Percentiles rank a stretch among this genome's conserved stretches.
phyloP scores from a whole-genome alignment of 2,797 vertebrate species.

The Hafferia zeledoni region DNA sequence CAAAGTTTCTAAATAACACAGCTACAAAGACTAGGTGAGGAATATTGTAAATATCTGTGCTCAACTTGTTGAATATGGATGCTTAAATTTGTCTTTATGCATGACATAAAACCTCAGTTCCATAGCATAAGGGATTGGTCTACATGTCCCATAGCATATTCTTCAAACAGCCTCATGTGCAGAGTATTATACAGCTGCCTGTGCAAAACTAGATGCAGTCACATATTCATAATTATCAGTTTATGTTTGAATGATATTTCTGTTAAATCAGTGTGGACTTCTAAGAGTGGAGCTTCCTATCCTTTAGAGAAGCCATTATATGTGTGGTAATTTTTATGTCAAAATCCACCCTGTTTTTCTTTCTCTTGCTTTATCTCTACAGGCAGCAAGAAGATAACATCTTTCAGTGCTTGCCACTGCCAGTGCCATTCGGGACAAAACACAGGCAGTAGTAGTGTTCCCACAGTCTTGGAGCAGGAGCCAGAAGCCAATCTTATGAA shows the following conservation, averaged over 20 bases:
- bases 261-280: not conserved
- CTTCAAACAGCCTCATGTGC: not conserved
- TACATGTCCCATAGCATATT: not conserved
- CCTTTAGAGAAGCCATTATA: not conserved
- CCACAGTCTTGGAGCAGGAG: not conserved
- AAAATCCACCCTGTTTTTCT: not conserved
- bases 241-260: not conserved
- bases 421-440: not conserved
- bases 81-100: not conserved
- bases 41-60: not conserved
- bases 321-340: not conserved
- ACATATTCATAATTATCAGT: not conserved
- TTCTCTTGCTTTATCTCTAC: not conserved
- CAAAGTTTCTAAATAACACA: not conserved
- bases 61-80: not conserved
- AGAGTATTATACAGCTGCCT: not conserved
- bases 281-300: not conserved
- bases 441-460: not conserved
- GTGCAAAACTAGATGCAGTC: not conserved
- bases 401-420: not conserved
- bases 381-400: not conserved
- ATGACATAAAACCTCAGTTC: not conserved
- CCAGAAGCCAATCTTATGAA: not conserved
- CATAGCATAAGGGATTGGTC: not conserved
- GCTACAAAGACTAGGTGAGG: not conserved